Evolutionary conservation across 2,888 invertebrate genomes (phyloP), one percentile per base, ranked within the genome.

Genomic region (Drosophila mimetica): DNA sequence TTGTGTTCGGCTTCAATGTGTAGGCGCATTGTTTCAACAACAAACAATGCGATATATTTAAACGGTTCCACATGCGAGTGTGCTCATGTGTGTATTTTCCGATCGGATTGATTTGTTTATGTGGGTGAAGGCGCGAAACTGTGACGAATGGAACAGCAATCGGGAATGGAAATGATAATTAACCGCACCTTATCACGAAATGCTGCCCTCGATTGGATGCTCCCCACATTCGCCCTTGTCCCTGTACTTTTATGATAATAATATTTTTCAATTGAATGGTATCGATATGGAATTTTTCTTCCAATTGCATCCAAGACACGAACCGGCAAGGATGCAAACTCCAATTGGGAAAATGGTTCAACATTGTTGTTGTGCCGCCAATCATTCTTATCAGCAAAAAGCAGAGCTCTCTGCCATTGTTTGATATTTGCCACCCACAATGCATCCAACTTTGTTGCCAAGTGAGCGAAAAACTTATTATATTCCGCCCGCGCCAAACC

Each of bases 321-420:
- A 81, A 81, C 81, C 80, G 64, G 32, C 25, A 28, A 5, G 3
- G 5, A 48, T 4, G 28, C 28, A 28, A 8, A 64, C 52, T 67
- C 84, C 57, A 81, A 71, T 84, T 71, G 55, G 69, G 64, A 42
- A 53, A 39, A 25, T 52, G 13, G 51, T 32, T 52, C 59, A 37
- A 73, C 66, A 39, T 48, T 66, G 59, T 50, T 44, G 61, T 52
- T 66, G 61, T 47, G 69, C 66, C 41, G 20, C 52, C 86, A 88
- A 83, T 83, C 85, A 88, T 88, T 77, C 87, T 83, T 88, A 83
- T 83, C 83, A 86, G 83, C 74, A 77, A 52, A 61, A 50, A 76
- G 86, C 70, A 67, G 87, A 52, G 28, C 51, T 20, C 51, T 20
- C 25, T 58, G 58, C 30, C 50, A 64, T 76, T 74, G 79, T 74